These are phyloP conservation scores for Caenorhabditis sp. DNA, from an alignment of 2,888 invertebrate species.

Conservation along the genomic window DNA sequence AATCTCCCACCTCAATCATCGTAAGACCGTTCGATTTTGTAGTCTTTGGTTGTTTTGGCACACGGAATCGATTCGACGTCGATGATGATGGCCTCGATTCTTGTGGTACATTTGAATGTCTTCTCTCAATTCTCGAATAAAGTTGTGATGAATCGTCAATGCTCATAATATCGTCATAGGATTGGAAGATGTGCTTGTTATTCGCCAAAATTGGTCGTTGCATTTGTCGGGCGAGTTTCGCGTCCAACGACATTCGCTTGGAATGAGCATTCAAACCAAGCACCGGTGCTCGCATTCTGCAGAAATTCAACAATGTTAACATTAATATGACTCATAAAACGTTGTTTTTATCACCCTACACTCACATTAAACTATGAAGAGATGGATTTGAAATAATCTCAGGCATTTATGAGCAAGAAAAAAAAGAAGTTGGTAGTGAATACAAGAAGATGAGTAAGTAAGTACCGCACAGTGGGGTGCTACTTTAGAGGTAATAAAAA, in stretches of 20 bases:
- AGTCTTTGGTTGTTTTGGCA: neutral
- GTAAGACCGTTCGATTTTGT: neutral
- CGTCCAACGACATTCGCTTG: neutral
- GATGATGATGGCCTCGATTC: neutral
- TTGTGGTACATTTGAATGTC: neutral
- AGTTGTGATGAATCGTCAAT: slow-evolving; percentile 2
- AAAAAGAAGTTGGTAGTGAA: too few relatives aligned
- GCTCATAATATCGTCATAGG: neutral
- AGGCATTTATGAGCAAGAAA: neutral
- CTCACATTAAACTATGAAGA: slow-evolving; percentile 5
- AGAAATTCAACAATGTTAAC: neutral
- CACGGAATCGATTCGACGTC: neutral
- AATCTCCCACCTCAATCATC: slow-evolving; percentile 7
- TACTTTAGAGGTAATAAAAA: too few relatives aligned
- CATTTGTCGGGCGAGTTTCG: neutral
- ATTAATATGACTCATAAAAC: neutral
- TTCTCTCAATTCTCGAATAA: slow-evolving; percentile 5
- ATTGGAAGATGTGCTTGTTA: neutral
- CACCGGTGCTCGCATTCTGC: slow-evolving; percentile 7
- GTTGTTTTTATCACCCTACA: neutral
- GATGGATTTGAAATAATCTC: neutral
- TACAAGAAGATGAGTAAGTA: neutral
- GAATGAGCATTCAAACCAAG: slow-evolving; percentile 3
- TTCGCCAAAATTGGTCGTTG: neutral
- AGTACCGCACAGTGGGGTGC: too few relatives aligned